A percentile compares a stretch with the other conserved stretches of the same genome.
Conservation (phyloP, 2,797 vertebrate genomes). For the Euthynnus affinis region DNA sequence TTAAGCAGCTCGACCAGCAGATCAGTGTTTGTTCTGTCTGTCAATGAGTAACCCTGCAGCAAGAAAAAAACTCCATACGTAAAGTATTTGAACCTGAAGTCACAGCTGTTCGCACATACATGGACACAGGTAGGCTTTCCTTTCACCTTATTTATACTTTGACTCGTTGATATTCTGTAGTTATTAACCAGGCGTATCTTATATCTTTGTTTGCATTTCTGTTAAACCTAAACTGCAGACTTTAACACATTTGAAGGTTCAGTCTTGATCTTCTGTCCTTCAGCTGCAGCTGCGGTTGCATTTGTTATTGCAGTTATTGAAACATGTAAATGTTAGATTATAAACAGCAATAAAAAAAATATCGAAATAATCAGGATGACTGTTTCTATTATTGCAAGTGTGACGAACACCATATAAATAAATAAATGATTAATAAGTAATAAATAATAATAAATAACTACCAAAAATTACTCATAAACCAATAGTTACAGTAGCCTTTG, state of each 20-base stretch:
- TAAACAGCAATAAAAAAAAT: too few relatives aligned
- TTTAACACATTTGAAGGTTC: neutral
- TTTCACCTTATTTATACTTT: neutral
- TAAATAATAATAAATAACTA: too few relatives aligned
- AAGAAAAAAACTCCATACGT: slow-evolving; percentile 4
- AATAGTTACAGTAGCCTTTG: neutral
- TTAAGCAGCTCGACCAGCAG: slow-evolving; percentile 38
- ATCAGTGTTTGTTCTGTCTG: slow-evolving; percentile 56
- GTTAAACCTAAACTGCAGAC: neutral
- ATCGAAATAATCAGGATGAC: too few relatives aligned
- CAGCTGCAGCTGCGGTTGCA: neutral
- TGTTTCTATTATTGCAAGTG: neutral
- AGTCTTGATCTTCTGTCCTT: neutral
- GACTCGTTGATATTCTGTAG: neutral
- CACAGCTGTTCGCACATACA: slow-evolving; percentile 1
- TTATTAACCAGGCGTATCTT: neutral
- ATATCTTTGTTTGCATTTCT: neutral
- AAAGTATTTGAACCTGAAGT: neutral
- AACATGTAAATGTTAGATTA: too few relatives aligned
- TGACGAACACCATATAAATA: neutral
- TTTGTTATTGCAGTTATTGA: neutral
- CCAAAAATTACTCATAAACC: neutral
- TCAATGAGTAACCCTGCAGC: slow-evolving; percentile 44
- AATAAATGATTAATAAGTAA: too few relatives aligned
- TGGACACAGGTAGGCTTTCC: slow-evolving; percentile 26